Conservation (phyloP, 2,888 invertebrate genomes). For the Candidula unifasciata region DNA sequence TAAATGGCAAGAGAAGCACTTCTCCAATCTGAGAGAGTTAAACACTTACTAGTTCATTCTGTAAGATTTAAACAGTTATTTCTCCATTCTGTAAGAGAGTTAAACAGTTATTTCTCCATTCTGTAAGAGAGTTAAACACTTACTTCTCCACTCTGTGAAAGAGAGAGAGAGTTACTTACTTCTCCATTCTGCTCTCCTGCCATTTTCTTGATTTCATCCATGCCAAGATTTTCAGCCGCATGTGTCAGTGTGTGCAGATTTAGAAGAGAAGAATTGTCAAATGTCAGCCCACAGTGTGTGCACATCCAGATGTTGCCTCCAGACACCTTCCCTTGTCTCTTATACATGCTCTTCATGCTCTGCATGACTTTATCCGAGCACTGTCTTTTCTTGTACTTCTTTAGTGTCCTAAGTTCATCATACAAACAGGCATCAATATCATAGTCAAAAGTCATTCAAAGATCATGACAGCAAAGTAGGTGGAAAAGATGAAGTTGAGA, state of each 20-base stretch:
- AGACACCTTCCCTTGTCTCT: conserved; percentile 67
- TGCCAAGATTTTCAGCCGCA: conserved; percentile 77
- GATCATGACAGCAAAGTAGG: no score
- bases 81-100: no score
- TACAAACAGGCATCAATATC: no score
- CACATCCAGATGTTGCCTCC: conserved; percentile 76
- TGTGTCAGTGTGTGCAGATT: conserved; percentile 81
- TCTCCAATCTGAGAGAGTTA: no score
- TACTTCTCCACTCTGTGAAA: no score
- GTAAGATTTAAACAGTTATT: no score
- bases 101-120: no score
- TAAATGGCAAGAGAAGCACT: no score
- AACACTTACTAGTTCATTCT: no score
- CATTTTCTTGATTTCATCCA: conserved; percentile 63
- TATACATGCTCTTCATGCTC: conserved; percentile 73
- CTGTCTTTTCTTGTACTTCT: conserved; percentile 71
- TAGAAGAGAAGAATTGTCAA: conserved; percentile 78
- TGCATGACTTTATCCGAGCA: conserved; percentile 68
- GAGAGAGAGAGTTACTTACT: conserved; percentile 10
- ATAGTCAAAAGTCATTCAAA: no score
- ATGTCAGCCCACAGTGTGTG: conserved; percentile 77
- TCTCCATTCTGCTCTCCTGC: conserved; percentile 26
- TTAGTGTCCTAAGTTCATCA: conserved; percentile 62
- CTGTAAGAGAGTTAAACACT: no score
- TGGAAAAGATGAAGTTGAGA: no score